Percentiles rank a stretch among this genome's conserved stretches.
These are phyloP conservation scores for Andrena fulva DNA, from an alignment of 2,888 invertebrate species.

Conservation along the genomic window DNA sequence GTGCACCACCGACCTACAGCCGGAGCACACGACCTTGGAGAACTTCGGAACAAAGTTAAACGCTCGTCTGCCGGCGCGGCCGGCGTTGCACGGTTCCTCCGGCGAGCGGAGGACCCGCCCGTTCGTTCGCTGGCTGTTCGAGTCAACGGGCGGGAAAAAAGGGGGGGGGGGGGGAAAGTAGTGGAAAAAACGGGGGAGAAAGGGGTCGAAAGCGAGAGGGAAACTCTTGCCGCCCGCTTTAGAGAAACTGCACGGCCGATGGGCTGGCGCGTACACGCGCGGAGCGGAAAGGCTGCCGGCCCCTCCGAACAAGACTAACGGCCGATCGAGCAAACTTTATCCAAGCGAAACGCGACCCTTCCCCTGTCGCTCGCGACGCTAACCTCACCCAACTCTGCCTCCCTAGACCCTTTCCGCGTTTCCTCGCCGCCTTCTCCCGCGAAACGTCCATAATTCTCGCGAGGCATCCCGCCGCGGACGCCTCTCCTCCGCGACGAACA, in stretches of 20 bases:
- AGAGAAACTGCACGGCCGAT: constrained; percentile 20
- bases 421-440: constrained; percentile 20
- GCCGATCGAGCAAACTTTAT: constrained; percentile 81
- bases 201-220: constrained; percentile 1
- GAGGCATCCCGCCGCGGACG: too few species aligned
- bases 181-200: background rate
- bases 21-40: constrained; percentile 78
- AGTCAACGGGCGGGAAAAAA: constrained; percentile 29
- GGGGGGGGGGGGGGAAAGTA: too few species aligned
- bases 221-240: background rate
- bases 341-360: constrained; percentile 73
- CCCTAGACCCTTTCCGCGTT: constrained; percentile 57
- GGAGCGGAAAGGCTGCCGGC: constrained; percentile 12
- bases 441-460: constrained; percentile 4
- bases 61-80: constrained; percentile 67
- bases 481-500: too few species aligned
- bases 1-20: constrained; percentile 78
- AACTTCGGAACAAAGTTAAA: constrained; percentile 84
- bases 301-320: constrained; percentile 72
- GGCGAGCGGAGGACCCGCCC: constrained; percentile 16
- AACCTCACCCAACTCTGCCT: constrained; percentile 77
- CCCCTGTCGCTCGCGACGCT: constrained; percentile 69
- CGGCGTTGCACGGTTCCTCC: constrained; percentile 55
- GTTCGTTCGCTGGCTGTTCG: constrained; percentile 50
- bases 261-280: constrained; percentile 13